Percentiles rank a stretch among this genome's conserved stretches.
Evolutionary conservation across 2,888 invertebrate species (phyloP).

Genomic region (Callyntrura sp.): DNA sequence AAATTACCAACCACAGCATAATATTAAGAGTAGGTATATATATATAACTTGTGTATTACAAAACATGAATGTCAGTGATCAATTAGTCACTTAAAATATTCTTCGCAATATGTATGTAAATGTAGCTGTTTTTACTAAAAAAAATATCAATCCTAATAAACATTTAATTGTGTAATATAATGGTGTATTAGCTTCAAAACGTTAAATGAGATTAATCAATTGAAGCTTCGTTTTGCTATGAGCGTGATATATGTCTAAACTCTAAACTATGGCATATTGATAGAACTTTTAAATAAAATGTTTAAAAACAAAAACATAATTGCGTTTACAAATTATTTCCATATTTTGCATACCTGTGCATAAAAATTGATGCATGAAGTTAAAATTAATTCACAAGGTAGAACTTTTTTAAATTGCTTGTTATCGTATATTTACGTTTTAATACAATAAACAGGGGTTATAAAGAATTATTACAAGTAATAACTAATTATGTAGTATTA

Average conservation of each 20-base stretch:
- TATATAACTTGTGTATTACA: background rate
- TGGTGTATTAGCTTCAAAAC: background rate
- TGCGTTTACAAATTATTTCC: background rate
- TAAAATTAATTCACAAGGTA: no score
- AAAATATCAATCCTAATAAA: background rate
- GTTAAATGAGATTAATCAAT: background rate
- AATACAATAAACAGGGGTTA: no score
- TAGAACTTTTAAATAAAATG: slow-evolving; percentile 23
- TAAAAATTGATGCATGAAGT: no score
- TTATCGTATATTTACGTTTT: no score
- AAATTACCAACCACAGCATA: background rate
- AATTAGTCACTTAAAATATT: background rate
- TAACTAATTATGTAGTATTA: no score
- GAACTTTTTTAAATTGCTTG: no score
- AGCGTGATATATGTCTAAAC: background rate
- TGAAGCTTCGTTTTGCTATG: slow-evolving; percentile 13
- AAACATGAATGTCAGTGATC: background rate
- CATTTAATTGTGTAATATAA: background rate
- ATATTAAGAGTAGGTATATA: background rate
- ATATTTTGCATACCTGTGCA: background rate
- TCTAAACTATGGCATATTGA: slow-evolving; percentile 22
- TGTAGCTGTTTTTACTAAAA: slow-evolving; percentile 41
- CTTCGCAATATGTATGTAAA: no score
- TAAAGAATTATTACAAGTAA: no score
- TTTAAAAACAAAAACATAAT: background rate